Evolutionary conservation across 2,797 vertebrate species (phyloP).

Genomic region (Botia kubotai): DNA sequence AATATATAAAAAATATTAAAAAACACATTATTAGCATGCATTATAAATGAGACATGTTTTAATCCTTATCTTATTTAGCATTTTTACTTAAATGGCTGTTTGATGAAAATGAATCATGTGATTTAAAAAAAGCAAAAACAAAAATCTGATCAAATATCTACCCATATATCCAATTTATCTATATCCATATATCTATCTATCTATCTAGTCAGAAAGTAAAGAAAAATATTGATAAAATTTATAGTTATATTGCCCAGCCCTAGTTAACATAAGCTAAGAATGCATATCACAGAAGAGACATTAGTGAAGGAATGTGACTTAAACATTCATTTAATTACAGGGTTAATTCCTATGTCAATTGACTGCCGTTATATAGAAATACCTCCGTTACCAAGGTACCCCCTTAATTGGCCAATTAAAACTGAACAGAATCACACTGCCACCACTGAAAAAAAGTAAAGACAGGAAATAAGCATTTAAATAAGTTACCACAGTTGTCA

Average conservation of each 20-base stretch:
- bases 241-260: slow-evolving; percentile 1
- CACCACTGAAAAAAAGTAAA: slow-evolving; percentile 53
- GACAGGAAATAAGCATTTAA: slow-evolving; percentile 56
- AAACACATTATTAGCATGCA: too few species aligned
- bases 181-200: background rate
- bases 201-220: background rate
- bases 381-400: slow-evolving; percentile 16
- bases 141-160: too few species aligned
- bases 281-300: slow-evolving; percentile 30
- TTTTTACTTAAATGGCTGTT: too few species aligned
- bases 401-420: slow-evolving; percentile 36
- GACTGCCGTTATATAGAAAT: slow-evolving; percentile 24
- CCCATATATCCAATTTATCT: too few species aligned
- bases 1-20: too few species aligned
- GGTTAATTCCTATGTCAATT: slow-evolving; percentile 10
- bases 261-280: slow-evolving; percentile 31
- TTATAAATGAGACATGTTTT: too few species aligned
- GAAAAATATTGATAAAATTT: background rate
- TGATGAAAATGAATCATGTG: too few species aligned
- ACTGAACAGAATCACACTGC: slow-evolving; percentile 36
- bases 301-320: slow-evolving; percentile 27
- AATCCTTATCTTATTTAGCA: too few species aligned
- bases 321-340: slow-evolving; percentile 4
- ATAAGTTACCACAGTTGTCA: slow-evolving; percentile 63
- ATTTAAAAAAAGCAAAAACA: too few species aligned